Evolutionary conservation across 2,888 invertebrate genomes (phyloP).

Genomic region (Protonemura montana): DNA sequence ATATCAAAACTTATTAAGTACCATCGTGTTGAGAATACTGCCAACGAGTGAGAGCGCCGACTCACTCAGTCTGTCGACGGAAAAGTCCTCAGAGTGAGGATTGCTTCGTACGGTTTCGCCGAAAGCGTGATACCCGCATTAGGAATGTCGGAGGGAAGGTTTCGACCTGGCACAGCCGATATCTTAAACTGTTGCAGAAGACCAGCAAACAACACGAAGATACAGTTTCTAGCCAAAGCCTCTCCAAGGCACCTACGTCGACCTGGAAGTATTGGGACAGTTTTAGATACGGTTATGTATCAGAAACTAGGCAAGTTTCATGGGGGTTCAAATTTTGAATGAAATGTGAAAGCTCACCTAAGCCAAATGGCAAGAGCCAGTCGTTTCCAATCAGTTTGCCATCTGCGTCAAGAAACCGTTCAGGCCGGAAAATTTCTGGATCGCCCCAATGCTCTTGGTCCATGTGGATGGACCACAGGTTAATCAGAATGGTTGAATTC

Average conservation of each 20-base stretch:
- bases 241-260: constrained; percentile 72
- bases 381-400: constrained; percentile 54
- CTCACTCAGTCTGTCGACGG: not conserved
- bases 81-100: constrained; percentile 54
- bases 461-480: constrained; percentile 65
- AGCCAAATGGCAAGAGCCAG: constrained; percentile 58
- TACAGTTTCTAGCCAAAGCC: constrained; percentile 66
- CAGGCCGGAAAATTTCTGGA: constrained; percentile 69
- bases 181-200: constrained; percentile 67
- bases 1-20: too few species aligned
- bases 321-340: too few species aligned
- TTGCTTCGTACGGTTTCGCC: constrained; percentile 64
- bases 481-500: constrained; percentile 63
- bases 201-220: constrained; percentile 69
- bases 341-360: constrained; percentile 59
- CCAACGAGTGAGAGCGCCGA: not conserved
- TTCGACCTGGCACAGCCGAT: constrained; percentile 57
- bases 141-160: constrained; percentile 59
- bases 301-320: too few species aligned
- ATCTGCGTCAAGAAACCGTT: constrained; percentile 65
- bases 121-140: constrained; percentile 65
- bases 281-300: too few species aligned
- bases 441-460: constrained; percentile 67
- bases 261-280: constrained; percentile 58
- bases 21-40: not conserved